These are phyloP conservation scores for Anticlea derivata DNA, from an alignment of 2,888 invertebrate genomes.

Conservation along the genomic window DNA sequence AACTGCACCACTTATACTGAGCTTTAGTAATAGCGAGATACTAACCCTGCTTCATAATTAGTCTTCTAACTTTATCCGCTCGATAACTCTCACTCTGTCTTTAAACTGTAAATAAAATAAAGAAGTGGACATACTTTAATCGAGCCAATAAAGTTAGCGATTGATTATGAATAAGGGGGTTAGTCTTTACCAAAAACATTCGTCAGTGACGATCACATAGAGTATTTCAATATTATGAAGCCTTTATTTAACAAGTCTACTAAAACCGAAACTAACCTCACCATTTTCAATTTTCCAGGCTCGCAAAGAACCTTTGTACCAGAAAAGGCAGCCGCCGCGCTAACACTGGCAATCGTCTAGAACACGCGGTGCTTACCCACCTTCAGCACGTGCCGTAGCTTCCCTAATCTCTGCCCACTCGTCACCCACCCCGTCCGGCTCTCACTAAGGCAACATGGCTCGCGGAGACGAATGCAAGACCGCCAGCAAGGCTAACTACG, in stretches of 20 bases:
- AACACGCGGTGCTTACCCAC: slow-evolving; percentile 92
- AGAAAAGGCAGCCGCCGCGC: slow-evolving; percentile 93
- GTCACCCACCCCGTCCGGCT: slow-evolving; percentile 55
- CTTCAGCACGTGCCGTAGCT: slow-evolving; percentile 94
- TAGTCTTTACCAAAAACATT: no score
- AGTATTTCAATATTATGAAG: no score
- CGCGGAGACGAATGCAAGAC: slow-evolving; percentile 80
- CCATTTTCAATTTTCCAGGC: slow-evolving; percentile 76
- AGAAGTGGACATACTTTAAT: no score
- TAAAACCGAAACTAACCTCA: neutral
- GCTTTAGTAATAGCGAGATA: no score
- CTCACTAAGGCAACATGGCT: slow-evolving; percentile 68
- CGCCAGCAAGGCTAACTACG: slow-evolving; percentile 68
- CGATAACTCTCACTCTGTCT: no score
- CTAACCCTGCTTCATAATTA: no score
- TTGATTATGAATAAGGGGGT: no score
- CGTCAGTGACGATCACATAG: no score
- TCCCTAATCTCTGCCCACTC: slow-evolving; percentile 32
- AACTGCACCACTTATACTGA: no score
- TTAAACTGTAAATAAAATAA: no score
- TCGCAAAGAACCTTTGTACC: slow-evolving; percentile 91
- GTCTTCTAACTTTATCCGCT: no score
- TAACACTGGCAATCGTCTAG: slow-evolving; percentile 92
- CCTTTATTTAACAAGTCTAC: neutral
- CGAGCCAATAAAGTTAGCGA: no score